Percentiles rank a stretch among this genome's conserved stretches.
Conservation (phyloP, 2,113 vertebrate species). For the Cettia cetti region DNA sequence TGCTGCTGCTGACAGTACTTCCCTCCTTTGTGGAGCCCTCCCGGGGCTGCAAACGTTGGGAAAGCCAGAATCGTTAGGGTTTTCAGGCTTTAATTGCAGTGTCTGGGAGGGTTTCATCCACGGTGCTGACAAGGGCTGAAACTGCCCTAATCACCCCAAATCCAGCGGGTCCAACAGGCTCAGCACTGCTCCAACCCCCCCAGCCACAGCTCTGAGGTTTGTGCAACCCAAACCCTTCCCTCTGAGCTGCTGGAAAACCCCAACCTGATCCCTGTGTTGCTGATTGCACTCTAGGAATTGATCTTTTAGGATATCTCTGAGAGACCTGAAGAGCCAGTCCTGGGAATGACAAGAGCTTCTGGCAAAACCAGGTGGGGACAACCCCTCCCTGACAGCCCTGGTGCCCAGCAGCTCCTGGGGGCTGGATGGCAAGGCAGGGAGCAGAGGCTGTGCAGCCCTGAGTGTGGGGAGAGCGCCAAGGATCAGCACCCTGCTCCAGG, state of each 20-base stretch:
- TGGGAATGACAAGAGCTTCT: neutral
- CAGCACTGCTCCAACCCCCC: neutral
- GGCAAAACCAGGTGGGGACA: neutral
- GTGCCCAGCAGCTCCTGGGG: neutral
- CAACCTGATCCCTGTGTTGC: neutral
- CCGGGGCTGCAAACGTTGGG: neutral
- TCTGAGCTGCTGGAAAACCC: neutral
- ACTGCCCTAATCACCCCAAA: neutral
- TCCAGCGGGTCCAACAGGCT: neutral
- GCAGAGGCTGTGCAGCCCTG: neutral
- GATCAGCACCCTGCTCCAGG: neutral
- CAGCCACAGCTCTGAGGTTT: neutral
- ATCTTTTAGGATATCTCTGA: neutral
- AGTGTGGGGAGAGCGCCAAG: neutral
- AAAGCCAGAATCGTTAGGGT: rapidly evolving
- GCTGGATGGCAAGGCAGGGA: neutral
- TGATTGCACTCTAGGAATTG: neutral
- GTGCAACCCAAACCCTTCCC: neutral
- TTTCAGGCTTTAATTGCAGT: neutral
- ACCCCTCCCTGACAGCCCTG: neutral
- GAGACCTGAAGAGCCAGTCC: neutral
- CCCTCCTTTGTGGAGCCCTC: slow-evolving; percentile 15
- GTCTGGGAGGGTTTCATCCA: neutral
- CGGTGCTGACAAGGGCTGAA: neutral
- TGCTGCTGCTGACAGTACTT: neutral